Evolutionary conservation across 1,140 invertebrate genomes (phyloP).

Genomic region (Lasioglossum albipes): DNA sequence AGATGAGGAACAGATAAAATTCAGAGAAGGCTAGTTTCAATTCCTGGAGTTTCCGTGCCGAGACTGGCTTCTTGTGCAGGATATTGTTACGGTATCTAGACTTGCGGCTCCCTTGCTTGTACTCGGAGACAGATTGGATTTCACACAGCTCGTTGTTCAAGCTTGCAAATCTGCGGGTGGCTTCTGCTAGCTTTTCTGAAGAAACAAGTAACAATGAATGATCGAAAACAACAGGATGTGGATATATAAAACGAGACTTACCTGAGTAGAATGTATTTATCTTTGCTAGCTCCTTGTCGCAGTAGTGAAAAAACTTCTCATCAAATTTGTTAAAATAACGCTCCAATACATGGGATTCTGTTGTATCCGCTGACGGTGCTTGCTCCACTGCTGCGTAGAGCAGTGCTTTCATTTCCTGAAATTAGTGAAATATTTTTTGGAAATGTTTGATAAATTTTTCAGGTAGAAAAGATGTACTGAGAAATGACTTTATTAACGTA

Average conservation of each 20-base stretch:
- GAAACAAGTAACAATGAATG: not conserved
- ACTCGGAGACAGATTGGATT: constrained; percentile 76
- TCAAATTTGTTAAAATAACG: constrained; percentile 91
- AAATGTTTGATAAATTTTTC: too few species aligned
- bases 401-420: constrained; percentile 88
- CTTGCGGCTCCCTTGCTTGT: constrained; percentile 81
- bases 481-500: not conserved
- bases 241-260: constrained; percentile 62
- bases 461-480: too few species aligned
- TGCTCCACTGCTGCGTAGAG: constrained; percentile 87
- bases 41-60: constrained; percentile 88
- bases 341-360: constrained; percentile 84
- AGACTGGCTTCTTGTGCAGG: constrained; percentile 80
- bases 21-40: constrained; percentile 95
- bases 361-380: constrained; percentile 85
- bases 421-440: not conserved
- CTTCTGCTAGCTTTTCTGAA: constrained; percentile 92
- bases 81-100: constrained; percentile 76
- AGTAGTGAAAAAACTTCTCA: constrained; percentile 91
- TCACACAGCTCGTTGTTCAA: constrained; percentile 87
- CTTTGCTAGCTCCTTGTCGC: constrained; percentile 91
- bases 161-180: constrained; percentile 89
- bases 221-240: not conserved
- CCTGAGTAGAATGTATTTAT: constrained; percentile 93
- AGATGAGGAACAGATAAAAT: constrained; percentile 93